Evolutionary conservation across 2,888 invertebrate species (phyloP).

Genomic region (Drosophila setosimentum): DNA sequence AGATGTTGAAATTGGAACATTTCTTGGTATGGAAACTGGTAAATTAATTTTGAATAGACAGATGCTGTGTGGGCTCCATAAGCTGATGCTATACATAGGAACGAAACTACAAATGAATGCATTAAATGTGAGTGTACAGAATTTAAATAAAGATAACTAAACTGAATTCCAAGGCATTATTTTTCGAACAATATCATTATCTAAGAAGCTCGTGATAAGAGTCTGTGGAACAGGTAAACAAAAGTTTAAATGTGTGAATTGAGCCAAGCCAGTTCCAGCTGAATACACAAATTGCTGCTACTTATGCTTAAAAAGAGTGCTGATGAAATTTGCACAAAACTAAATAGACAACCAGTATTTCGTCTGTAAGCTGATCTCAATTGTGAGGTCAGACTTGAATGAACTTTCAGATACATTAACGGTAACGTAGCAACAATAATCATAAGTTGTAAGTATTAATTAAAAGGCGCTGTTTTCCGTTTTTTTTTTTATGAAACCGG

Average conservation of each 20-base stretch:
- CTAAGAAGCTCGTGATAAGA: constrained; percentile 20
- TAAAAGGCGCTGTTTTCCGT: constrained; percentile 27
- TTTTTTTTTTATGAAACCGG: constrained; percentile 37
- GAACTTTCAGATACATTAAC: constrained; percentile 5
- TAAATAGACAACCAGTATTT: constrained; percentile 24
- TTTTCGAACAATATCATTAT: not conserved
- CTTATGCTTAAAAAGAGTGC: not conserved
- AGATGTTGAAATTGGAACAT: constrained; percentile 65
- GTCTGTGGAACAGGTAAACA: constrained; percentile 29
- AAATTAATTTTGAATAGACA: constrained; percentile 24
- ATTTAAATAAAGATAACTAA: constrained; percentile 1
- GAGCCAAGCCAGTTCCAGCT: constrained; percentile 1
- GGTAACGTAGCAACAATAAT: constrained; percentile 27
- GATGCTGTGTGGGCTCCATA: constrained; percentile 15
- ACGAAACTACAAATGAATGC: constrained; percentile 3
- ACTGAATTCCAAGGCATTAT: constrained; percentile 4
- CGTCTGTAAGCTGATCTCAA: constrained; percentile 43
- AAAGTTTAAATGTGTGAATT: constrained; percentile 40
- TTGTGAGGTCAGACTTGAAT: constrained; percentile 38
- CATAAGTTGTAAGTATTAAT: constrained; percentile 37
- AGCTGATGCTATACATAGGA: not conserved
- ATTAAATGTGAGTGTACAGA: not conserved
- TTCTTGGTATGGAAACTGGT: constrained; percentile 7
- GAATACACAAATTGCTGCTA: not conserved
- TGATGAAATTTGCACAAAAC: not conserved